Conservation (phyloP, 2,888 invertebrate species). For the Zhuqinia jingwanae region DNA sequence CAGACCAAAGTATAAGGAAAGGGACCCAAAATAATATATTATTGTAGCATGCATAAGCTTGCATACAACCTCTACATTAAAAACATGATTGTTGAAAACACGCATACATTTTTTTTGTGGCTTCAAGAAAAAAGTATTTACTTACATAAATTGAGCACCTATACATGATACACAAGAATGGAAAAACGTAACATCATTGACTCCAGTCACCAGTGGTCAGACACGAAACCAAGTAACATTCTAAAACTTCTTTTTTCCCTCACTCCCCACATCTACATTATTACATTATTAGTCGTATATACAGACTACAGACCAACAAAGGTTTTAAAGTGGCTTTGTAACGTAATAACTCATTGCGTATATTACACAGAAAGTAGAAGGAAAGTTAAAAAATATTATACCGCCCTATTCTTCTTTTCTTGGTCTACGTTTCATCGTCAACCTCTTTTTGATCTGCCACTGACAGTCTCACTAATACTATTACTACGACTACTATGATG, state of each 20-base stretch:
- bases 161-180: neutral
- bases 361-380: too few relatives aligned
- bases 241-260: constrained; percentile 26
- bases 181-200: neutral
- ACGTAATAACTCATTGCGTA: constrained; percentile 5
- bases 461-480: too few relatives aligned
- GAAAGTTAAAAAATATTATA: constrained; percentile 10
- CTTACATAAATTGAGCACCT: constrained; percentile 1
- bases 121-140: constrained; percentile 12
- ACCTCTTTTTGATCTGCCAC: constrained; percentile 13
- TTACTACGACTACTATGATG: too few relatives aligned
- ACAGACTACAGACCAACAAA: constrained; percentile 2
- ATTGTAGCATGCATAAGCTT: too few relatives aligned
- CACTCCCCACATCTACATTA: constrained; percentile 20
- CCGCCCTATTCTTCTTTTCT: constrained; percentile 25
- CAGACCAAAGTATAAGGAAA: constrained; percentile 7
- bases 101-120: constrained; percentile 37
- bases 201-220: neutral
- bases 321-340: neutral
- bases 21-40: neutral
- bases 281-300: constrained; percentile 19
- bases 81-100: constrained; percentile 26
- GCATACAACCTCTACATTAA: neutral
- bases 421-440: constrained; percentile 6
- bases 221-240: constrained; percentile 44